A percentile compares a stretch with the other conserved stretches of the same genome.
Conservation (phyloP, 2,113 vertebrate species). For the Ia io region DNA sequence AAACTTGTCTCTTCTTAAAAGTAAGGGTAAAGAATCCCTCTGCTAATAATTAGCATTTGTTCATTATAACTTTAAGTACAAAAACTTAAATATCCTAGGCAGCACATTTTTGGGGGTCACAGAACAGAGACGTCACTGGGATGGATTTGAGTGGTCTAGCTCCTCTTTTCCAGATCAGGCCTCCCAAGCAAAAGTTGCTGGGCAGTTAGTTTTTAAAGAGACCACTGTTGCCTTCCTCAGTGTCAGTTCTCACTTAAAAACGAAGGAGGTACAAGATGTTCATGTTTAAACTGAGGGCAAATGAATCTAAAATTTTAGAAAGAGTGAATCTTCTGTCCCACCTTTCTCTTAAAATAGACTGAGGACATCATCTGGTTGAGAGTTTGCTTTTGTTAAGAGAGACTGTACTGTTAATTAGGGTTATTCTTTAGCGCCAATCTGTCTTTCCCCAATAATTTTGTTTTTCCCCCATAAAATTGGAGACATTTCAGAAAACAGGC, state of each 20-base stretch:
- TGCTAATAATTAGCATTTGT: not conserved
- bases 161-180: not conserved
- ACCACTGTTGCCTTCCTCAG: not conserved
- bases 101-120: not conserved
- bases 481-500: conserved; percentile 31
- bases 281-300: not conserved
- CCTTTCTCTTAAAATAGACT: not conserved
- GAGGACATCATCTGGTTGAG: not conserved
- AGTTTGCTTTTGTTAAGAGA: not conserved
- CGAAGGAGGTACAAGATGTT: not conserved
- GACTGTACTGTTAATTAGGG: not conserved
- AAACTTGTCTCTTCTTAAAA: not conserved
- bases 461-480: not conserved
- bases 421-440: not conserved
- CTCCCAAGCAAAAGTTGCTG: not conserved
- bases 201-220: not conserved
- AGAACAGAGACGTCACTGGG: not conserved
- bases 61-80: not conserved
- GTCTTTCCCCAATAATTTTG: not conserved
- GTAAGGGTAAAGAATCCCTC: not conserved
- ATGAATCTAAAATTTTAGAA: not conserved
- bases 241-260: conserved; percentile 16
- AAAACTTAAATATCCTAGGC: not conserved
- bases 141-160: not conserved
- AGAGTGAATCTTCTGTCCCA: not conserved